These are phyloP conservation scores for Helicorthomorpha holstii DNA, from an alignment of 1,140 invertebrate species.

Conservation along the genomic window DNA sequence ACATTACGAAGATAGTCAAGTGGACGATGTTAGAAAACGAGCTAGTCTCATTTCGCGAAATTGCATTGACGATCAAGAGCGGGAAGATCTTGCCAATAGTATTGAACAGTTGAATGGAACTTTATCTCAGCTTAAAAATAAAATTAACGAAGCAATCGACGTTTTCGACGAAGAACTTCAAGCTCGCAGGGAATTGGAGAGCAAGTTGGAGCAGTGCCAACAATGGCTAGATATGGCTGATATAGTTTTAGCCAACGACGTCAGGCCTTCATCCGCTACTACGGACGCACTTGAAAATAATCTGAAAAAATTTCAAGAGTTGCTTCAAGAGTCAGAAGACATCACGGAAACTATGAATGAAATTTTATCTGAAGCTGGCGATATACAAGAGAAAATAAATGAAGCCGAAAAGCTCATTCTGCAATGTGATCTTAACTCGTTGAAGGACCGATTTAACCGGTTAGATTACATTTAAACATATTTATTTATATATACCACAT, in stretches of 20 bases:
- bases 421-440: conserved; percentile 52
- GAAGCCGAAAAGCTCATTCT: conserved; percentile 65
- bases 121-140: conserved; percentile 22
- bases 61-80: conserved; percentile 27
- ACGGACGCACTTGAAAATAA: conserved; percentile 69
- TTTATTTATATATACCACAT: background rate
- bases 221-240: conserved; percentile 76
- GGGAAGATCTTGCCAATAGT: background rate
- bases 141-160: conserved; percentile 41
- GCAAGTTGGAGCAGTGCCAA: conserved; percentile 54
- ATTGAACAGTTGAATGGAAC: conserved; percentile 39
- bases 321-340: conserved; percentile 52
- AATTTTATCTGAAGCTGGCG: conserved; percentile 57
- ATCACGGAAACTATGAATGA: conserved; percentile 50
- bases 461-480: background rate
- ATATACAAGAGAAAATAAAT: conserved; percentile 57
- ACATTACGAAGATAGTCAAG: conserved; percentile 52
- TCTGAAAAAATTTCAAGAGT: conserved; percentile 57
- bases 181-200: conserved; percentile 59
- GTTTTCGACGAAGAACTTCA: conserved; percentile 51
- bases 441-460: conserved; percentile 52
- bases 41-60: conserved; percentile 57
- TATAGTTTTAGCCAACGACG: conserved; percentile 57
- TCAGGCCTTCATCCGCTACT: conserved; percentile 47
- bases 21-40: conserved; percentile 53